These are phyloP conservation scores for Ormia ochracea DNA, from an alignment of 2,888 invertebrate genomes.

Conservation along the genomic window DNA sequence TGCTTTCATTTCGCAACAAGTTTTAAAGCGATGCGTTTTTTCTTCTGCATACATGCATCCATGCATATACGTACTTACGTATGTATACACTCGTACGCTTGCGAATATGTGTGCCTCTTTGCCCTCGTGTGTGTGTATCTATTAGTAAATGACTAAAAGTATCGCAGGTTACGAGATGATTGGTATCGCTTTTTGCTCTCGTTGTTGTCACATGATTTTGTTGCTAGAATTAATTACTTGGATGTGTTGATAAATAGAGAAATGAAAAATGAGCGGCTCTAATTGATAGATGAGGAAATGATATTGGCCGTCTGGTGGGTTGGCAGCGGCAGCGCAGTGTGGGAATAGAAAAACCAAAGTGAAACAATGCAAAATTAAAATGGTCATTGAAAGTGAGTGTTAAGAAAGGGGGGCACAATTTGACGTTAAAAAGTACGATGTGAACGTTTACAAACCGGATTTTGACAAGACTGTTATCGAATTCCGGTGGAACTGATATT, in stretches of 20 bases:
- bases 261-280: constrained; percentile 44
- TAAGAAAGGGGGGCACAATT: not conserved
- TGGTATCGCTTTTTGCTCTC: constrained; percentile 41
- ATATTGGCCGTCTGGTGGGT: constrained; percentile 49
- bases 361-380: not conserved
- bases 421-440: not conserved
- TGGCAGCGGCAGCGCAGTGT: constrained; percentile 47
- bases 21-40: constrained; percentile 62
- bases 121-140: not conserved
- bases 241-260: constrained; percentile 53
- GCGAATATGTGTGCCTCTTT: not conserved
- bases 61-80: not conserved
- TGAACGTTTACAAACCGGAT: no score
- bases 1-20: constrained; percentile 65
- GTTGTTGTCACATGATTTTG: constrained; percentile 53
- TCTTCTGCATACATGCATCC: constrained; percentile 18
- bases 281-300: constrained; percentile 59
- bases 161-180: constrained; percentile 41
- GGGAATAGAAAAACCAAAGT: constrained; percentile 17
- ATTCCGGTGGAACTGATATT: no score
- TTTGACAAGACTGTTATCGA: no score
- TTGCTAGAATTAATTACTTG: constrained; percentile 59
- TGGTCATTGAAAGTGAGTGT: constrained; percentile 30
- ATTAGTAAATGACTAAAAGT: constrained; percentile 28
- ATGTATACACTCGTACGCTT: not conserved